These are phyloP conservation scores for Echinops telfairi DNA, from an alignment of 2,113 vertebrate genomes.

Conservation along the genomic window DNA sequence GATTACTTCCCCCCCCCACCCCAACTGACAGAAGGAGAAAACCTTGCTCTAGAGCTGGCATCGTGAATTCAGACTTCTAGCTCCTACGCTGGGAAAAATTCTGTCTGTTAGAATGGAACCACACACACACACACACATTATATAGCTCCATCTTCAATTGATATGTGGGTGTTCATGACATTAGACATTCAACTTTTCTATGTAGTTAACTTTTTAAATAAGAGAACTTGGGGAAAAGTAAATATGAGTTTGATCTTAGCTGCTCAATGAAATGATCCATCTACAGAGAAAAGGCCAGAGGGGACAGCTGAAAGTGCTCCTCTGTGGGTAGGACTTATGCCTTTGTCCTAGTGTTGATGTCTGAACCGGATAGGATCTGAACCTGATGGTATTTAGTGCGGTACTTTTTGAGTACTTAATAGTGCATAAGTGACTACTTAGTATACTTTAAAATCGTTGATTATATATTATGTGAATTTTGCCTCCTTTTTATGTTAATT, in stretches of 20 bases:
- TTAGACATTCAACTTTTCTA: background rate
- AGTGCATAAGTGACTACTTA: background rate
- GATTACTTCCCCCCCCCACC: too few relatives aligned
- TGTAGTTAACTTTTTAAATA: background rate
- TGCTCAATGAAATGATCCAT: background rate
- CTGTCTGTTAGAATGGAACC: too few relatives aligned
- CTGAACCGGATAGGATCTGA: background rate
- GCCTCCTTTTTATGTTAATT: too few relatives aligned
- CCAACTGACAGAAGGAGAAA: background rate
- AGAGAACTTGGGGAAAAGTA: background rate
- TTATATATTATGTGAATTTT: background rate
- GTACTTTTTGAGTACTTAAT: background rate
- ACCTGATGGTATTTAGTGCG: background rate
- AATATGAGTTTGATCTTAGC: background rate
- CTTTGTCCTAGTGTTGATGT: background rate
- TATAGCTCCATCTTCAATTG: background rate
- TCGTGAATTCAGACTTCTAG: too few relatives aligned
- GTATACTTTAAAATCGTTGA: background rate
- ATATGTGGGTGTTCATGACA: background rate
- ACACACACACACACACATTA: background rate
- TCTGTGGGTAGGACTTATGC: background rate
- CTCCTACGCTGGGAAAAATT: too few relatives aligned
- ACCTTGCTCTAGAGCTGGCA: background rate
- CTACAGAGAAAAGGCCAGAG: background rate
- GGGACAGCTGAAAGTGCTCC: background rate